Evolutionary conservation across 2,797 vertebrate genomes (phyloP).

Genomic region (Artibeus jamaicensis): DNA sequence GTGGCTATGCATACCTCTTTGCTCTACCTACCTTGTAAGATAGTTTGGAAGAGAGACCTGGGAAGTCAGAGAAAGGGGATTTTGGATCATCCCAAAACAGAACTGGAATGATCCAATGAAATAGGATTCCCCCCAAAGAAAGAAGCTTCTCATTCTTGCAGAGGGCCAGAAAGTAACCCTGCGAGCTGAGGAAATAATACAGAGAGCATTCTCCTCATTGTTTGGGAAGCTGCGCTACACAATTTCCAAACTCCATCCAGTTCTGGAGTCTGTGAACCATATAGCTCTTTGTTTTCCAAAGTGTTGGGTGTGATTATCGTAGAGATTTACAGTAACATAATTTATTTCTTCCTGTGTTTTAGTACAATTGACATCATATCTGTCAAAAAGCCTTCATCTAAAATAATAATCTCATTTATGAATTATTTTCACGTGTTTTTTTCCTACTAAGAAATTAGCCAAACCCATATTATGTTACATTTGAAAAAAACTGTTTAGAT

Average conservation of each 20-base stretch:
- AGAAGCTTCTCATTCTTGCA: background rate
- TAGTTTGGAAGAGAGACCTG: background rate
- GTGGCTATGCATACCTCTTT: background rate
- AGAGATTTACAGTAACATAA: conserved; percentile 95
- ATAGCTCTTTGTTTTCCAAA: conserved; percentile 83
- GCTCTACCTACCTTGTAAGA: background rate
- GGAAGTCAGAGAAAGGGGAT: background rate
- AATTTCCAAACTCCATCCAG: background rate
- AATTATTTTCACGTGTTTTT: background rate
- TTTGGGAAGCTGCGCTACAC: background rate
- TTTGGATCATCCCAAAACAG: background rate
- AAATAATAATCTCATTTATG: background rate
- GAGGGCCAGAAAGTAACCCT: background rate
- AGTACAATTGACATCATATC: conserved; percentile 97
- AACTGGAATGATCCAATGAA: background rate
- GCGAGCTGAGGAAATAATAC: background rate
- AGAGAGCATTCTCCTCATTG: background rate
- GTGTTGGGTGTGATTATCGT: conserved; percentile 94
- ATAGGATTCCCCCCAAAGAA: background rate
- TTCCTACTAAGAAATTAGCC: background rate
- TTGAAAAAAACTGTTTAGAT: background rate
- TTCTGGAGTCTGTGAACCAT: background rate
- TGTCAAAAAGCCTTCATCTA: background rate
- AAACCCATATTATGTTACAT: background rate
- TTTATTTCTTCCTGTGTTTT: conserved; percentile 97